Percentiles rank a stretch among this genome's conserved stretches.
phyloP scores from a whole-genome alignment of 1,140 invertebrate genomes.

The Coenobita brevimanus region DNA sequence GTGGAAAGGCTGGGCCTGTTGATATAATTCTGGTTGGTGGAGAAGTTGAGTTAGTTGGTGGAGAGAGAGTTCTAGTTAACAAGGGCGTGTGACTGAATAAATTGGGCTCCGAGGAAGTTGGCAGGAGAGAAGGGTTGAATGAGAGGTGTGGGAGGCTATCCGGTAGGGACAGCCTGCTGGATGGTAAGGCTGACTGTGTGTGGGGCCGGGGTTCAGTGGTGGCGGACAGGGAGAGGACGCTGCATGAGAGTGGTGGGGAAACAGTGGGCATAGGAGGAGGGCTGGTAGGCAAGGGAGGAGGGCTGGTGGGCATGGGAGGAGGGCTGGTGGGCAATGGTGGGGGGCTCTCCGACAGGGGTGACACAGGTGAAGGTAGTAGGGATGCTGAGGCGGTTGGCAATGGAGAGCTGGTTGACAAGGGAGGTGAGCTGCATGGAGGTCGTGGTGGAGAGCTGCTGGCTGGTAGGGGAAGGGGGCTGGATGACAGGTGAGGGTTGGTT shows the following conservation, averaged over 20 bases:
- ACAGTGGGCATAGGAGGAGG: background rate
- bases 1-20: background rate
- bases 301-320: background rate
- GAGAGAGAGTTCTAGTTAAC: background rate
- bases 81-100: background rate
- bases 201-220: background rate
- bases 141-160: background rate
- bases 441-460: too few species aligned
- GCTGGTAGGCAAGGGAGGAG: constrained; percentile 1
- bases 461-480: constrained; percentile 8
- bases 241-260: background rate
- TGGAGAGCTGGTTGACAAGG: too few species aligned
- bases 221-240: background rate
- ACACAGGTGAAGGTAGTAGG: background rate
- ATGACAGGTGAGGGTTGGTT: background rate
- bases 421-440: constrained; percentile 3
- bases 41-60: background rate
- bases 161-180: background rate
- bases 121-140: background rate
- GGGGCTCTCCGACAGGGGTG: background rate
- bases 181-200: background rate
- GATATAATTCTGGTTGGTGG: background rate
- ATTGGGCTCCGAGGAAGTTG: background rate
- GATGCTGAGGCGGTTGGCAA: too few species aligned
- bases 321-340: background rate